Percentiles rank a stretch among this genome's conserved stretches.
These are phyloP conservation scores for Illadopsis cleaveri DNA, from an alignment of 2,113 vertebrate species.

Conservation along the genomic window DNA sequence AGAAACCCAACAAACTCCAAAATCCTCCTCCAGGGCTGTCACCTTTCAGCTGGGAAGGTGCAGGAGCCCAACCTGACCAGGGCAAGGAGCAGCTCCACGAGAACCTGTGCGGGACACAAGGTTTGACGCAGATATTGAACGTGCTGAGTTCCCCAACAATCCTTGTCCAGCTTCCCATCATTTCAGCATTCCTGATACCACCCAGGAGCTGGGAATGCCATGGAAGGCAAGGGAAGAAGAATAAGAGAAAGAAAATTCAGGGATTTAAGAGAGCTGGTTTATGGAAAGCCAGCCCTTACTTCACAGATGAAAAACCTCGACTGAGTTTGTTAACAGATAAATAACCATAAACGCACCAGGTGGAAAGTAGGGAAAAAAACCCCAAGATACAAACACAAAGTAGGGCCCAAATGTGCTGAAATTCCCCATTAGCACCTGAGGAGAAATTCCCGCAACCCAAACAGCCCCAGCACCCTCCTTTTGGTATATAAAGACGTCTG, in stretches of 20 bases:
- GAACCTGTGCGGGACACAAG: fast-evolving
- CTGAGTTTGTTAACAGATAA: not conserved
- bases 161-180: fast-evolving
- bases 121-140: fast-evolving
- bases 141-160: not conserved
- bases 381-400: not conserved
- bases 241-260: not conserved
- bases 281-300: not conserved
- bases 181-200: not conserved
- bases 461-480: not conserved
- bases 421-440: not conserved
- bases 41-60: fast-evolving
- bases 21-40: not conserved
- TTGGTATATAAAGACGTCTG: not conserved
- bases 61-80: fast-evolving
- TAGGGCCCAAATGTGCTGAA: not conserved
- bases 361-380: not conserved
- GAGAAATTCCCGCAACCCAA: not conserved
- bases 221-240: fast-evolving
- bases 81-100: fast-evolving
- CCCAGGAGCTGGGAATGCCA: not conserved
- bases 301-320: not conserved
- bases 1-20: not conserved
- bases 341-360: not conserved
- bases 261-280: not conserved